These are phyloP conservation scores for Mesocentrotus franciscanus DNA, from an alignment of 53 echinoderm and acorn worm species.

Conservation along the genomic window DNA sequence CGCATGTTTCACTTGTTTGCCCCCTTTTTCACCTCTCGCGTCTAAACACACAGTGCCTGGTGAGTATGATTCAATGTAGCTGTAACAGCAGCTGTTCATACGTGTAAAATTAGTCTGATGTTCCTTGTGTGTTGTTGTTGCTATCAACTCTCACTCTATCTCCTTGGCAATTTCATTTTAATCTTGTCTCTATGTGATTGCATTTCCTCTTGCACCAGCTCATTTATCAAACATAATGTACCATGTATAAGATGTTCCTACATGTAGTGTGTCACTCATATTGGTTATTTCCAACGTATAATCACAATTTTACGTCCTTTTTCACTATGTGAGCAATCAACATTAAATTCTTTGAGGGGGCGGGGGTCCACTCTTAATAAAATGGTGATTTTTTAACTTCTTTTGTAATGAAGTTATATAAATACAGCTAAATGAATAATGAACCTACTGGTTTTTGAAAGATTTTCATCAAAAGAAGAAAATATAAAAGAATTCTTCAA, in stretches of 20 bases:
- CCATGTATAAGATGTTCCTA: neutral
- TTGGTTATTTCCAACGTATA: neutral
- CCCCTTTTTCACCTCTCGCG: neutral
- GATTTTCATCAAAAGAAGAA: too few relatives aligned
- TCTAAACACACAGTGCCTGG: constrained; percentile 55
- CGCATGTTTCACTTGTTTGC: constrained; percentile 46
- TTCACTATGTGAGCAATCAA: neutral
- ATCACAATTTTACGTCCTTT: neutral
- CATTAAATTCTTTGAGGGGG: neutral
- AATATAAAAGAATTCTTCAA: too few relatives aligned
- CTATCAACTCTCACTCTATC: neutral
- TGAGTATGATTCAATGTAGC: constrained; percentile 53
- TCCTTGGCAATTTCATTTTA: neutral
- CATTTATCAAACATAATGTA: neutral
- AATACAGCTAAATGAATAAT: neutral
- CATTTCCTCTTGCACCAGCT: neutral
- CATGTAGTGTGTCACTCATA: neutral
- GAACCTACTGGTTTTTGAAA: too few relatives aligned
- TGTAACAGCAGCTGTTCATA: constrained; percentile 38
- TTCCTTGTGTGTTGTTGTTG: constrained; percentile 13
- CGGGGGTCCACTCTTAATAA: neutral
- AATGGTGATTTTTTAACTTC: neutral
- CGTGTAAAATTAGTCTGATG: constrained; percentile 22
- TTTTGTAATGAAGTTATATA: neutral
- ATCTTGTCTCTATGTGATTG: neutral